These are phyloP conservation scores for rabbit (Oryctolagus cuniculus) DNA, from an alignment of 2,113 vertebrate species.

Conservation along the genomic window DNA sequence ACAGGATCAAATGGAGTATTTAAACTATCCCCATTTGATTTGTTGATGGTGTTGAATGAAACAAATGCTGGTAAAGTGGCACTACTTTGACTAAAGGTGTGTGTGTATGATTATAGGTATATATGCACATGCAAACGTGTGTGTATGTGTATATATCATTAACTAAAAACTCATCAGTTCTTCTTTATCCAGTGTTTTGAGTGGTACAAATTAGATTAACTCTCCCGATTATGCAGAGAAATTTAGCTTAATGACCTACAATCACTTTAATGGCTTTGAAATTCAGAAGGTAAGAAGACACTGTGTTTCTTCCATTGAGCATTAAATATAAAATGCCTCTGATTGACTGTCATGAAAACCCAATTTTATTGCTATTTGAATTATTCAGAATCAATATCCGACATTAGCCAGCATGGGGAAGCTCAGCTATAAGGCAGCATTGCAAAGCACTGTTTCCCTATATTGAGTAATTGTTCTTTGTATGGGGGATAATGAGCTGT, in stretches of 20 bases:
- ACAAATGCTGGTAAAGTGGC: not conserved
- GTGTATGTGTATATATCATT: not conserved
- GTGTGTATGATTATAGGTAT: no score
- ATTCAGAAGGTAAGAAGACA: conserved; percentile 88
- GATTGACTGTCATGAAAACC: conserved; percentile 88
- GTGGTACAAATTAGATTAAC: conserved; percentile 85
- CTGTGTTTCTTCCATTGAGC: conserved; percentile 86
- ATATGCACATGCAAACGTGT: accelerated
- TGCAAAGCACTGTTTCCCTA: conserved; percentile 62
- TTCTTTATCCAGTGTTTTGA: conserved; percentile 76
- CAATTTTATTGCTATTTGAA: conserved; percentile 90
- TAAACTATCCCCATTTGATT: not conserved
- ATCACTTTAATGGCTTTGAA: conserved; percentile 89
- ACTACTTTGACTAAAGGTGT: not conserved
- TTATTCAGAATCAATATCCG: conserved; percentile 90
- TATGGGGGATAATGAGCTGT: conserved; percentile 83
- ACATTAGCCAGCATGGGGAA: conserved; percentile 83
- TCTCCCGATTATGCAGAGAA: conserved; percentile 85
- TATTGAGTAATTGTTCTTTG: conserved; percentile 78
- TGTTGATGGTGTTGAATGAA: not conserved
- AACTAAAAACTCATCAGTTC: conserved; percentile 52
- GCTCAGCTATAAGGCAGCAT: conserved; percentile 71
- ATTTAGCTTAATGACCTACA: conserved; percentile 88
- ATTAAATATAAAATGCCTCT: conserved; percentile 90
- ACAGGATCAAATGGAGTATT: conserved; percentile 14